phyloP scores from a whole-genome alignment of 2,888 invertebrate genomes.

The Nematopogon swammerdamellus region DNA sequence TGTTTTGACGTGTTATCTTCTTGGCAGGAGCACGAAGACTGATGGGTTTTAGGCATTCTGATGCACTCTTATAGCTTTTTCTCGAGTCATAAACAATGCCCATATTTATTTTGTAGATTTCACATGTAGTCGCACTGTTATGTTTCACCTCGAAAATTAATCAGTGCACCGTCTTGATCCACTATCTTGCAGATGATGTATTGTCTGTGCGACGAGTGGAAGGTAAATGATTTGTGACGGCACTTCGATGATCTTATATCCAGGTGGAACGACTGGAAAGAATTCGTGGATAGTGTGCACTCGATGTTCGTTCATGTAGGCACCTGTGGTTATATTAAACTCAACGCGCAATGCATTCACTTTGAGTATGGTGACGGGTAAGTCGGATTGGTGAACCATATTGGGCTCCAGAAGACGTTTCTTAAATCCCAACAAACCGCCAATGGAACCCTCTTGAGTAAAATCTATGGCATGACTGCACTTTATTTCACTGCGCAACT shows the following conservation, averaged over 20 bases:
- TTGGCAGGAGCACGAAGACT: conserved; percentile 11
- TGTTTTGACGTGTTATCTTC: conserved; percentile 16
- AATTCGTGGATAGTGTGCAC: conserved; percentile 6
- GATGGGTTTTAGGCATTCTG: too few species aligned
- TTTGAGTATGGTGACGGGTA: too few species aligned
- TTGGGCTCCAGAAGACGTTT: too few species aligned
- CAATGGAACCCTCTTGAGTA: too few species aligned
- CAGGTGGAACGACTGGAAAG: conserved; percentile 4
- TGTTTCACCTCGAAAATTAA: background rate
- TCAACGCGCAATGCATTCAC: too few species aligned
- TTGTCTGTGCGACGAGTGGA: conserved; percentile 4
- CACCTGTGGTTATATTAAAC: too few species aligned
- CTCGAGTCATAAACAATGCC: conserved; percentile 10
- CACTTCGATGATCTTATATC: background rate
- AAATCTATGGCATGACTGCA: too few species aligned
- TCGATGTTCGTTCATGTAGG: too few species aligned
- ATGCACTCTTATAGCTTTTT: conserved; percentile 11
- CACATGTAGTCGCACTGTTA: background rate
- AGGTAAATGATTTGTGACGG: background rate
- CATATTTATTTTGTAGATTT: background rate
- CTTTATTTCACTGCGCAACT: too few species aligned
- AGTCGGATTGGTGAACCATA: too few species aligned
- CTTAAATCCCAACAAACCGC: too few species aligned
- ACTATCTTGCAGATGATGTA: conserved; percentile 4
- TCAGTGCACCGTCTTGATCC: background rate